These are phyloP conservation scores for Nerophis ophidion DNA, from an alignment of 2,113 vertebrate species.

Conservation along the genomic window DNA sequence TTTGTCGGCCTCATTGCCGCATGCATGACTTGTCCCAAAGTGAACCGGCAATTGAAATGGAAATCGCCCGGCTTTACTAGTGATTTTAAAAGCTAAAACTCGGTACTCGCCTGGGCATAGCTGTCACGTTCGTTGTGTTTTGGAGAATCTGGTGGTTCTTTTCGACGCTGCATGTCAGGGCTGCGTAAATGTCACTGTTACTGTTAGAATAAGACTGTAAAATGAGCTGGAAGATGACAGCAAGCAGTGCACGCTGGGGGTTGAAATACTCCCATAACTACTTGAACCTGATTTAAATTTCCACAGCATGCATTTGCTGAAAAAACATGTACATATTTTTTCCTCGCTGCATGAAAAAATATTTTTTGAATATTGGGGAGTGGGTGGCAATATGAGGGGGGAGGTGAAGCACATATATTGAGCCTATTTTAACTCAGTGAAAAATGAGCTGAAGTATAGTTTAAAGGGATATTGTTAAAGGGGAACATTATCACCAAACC, in stretches of 20 bases:
- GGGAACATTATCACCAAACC: too few species aligned
- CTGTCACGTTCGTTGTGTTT: constrained; percentile 52
- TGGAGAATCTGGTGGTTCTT: constrained; percentile 19
- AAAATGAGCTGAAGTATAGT: constrained; percentile 29
- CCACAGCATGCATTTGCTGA: too few species aligned
- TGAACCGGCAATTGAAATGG: constrained; percentile 57
- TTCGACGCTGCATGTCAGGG: constrained; percentile 16
- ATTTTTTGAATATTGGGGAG: not conserved
- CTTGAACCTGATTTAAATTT: too few species aligned
- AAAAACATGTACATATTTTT: not conserved
- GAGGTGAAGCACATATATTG: constrained; percentile 3
- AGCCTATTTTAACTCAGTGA: not conserved
- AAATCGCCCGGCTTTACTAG: constrained; percentile 43
- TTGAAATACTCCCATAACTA: constrained; percentile 1
- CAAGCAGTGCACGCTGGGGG: constrained; percentile 17
- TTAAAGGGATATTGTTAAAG: not conserved
- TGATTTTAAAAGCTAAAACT: constrained; percentile 50
- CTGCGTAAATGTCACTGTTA: constrained; percentile 2
- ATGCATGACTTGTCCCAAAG: constrained; percentile 63
- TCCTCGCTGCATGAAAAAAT: not conserved
- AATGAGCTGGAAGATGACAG: constrained; percentile 36
- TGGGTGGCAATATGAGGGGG: not conserved
- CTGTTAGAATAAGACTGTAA: constrained; percentile 25
- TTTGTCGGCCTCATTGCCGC: constrained; percentile 59
- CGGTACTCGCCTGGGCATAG: constrained; percentile 39